Evolutionary conservation across 2,113 vertebrate species (phyloP).

Genomic region (Myiopsitta monachus): DNA sequence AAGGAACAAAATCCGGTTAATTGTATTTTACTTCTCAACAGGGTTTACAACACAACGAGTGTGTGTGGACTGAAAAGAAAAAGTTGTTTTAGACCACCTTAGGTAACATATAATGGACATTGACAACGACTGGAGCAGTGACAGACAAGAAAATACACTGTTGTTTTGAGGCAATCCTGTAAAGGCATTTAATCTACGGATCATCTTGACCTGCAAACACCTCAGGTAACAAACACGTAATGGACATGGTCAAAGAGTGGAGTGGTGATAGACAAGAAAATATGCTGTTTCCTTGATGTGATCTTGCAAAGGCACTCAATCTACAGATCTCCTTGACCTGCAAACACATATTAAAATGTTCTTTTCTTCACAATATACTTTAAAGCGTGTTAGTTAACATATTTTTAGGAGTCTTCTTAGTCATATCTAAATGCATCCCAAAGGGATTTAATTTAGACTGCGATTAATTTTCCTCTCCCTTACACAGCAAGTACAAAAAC

Average conservation of each 20-base stretch:
- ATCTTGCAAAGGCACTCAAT: not conserved
- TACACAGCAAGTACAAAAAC: slow-evolving; percentile 8
- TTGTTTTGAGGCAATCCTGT: not conserved
- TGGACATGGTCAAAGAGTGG: not conserved
- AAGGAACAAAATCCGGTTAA: not conserved
- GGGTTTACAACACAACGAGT: not conserved
- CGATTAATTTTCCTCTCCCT: slow-evolving; percentile 21
- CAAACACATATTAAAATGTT: not conserved
- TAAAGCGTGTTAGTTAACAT: not conserved
- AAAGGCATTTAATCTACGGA: not conserved
- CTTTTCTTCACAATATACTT: not conserved
- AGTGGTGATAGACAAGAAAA: not conserved
- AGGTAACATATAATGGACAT: not conserved
- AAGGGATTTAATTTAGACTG: slow-evolving; percentile 18
- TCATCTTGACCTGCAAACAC: not conserved
- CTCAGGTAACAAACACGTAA: not conserved
- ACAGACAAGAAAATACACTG: not conserved
- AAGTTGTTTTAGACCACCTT: not conserved
- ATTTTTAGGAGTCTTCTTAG: slow-evolving; percentile 42
- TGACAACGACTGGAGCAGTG: not conserved
- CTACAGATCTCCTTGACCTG: not conserved
- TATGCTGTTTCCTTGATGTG: not conserved
- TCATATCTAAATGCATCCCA: slow-evolving; percentile 19
- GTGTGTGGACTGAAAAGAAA: not conserved
- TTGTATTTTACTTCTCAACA: not conserved